phyloP scores from a whole-genome alignment of 92 coral and sea anemone species.

The Epizoanthus illoricatus region DNA sequence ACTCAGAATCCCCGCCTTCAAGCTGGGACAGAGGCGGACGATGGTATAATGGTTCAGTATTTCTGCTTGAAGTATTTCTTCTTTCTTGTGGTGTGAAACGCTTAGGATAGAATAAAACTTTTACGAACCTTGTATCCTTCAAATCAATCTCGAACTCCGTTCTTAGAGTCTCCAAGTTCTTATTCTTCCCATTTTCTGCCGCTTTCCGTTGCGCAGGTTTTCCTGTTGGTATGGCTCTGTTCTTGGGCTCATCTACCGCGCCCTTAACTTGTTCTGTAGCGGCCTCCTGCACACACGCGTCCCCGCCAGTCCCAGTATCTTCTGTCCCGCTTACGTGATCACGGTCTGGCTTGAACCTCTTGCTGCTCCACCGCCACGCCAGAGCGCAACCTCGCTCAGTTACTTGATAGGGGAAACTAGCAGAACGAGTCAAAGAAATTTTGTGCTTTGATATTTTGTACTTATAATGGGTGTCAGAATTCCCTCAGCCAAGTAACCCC shows the following conservation, averaged over 20 bases:
- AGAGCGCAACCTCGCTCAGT: slow-evolving; percentile 87
- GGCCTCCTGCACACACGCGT: neutral
- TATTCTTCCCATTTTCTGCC: neutral
- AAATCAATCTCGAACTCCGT: slow-evolving; percentile 46
- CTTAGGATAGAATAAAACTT: too few species aligned
- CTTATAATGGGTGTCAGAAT: too few species aligned
- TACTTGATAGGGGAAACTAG: slow-evolving; percentile 78
- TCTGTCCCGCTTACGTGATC: slow-evolving; percentile 14
- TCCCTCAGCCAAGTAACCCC: too few species aligned
- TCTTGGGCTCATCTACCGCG: neutral
- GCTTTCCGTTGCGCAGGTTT: neutral
- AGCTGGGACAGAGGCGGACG: too few species aligned
- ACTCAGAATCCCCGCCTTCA: too few species aligned
- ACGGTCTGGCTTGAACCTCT: slow-evolving; percentile 64
- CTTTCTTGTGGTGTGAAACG: too few species aligned
- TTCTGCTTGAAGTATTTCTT: too few species aligned
- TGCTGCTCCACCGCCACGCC: slow-evolving; percentile 62
- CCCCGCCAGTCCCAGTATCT: neutral
- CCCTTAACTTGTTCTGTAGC: neutral
- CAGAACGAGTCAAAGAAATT: slow-evolving; percentile 1
- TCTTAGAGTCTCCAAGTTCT: neutral
- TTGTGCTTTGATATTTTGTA: too few species aligned
- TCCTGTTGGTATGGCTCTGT: neutral
- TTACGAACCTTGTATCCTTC: slow-evolving; percentile 24
- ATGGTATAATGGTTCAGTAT: too few species aligned